Evolutionary conservation across 1,140 invertebrate genomes (phyloP).

Genomic region (Drosophila kanapiae): DNA sequence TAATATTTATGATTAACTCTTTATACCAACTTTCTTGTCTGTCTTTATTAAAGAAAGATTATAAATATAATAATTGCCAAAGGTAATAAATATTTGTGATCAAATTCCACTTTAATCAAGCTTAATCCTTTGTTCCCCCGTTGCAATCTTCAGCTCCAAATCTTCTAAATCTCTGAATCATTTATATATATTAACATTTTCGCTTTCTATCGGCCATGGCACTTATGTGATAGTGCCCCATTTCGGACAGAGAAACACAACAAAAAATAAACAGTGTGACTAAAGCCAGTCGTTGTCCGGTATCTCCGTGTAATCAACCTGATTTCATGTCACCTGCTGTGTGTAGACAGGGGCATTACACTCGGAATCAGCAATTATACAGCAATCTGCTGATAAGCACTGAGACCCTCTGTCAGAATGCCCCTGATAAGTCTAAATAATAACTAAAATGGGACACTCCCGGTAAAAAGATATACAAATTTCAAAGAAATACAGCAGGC

Average conservation of each 20-base stretch:
- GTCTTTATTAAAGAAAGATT: background rate
- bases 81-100: too few species aligned
- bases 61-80: too few species aligned
- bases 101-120: background rate
- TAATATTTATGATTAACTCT: too few species aligned
- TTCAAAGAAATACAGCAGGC: background rate
- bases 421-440: slow-evolving; percentile 9
- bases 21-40: too few species aligned
- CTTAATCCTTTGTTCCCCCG: background rate
- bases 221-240: slow-evolving; percentile 4
- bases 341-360: slow-evolving; percentile 29
- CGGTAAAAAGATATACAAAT: slow-evolving; percentile 19
- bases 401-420: background rate
- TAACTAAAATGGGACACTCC: slow-evolving; percentile 17
- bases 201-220: background rate
- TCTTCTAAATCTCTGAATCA: background rate
- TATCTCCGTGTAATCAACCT: slow-evolving; percentile 43
- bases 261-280: slow-evolving; percentile 1
- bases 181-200: slow-evolving; percentile 7
- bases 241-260: slow-evolving; percentile 1
- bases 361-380: slow-evolving; percentile 23
- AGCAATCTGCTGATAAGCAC: slow-evolving; percentile 30
- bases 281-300: background rate
- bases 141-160: background rate
- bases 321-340: slow-evolving; percentile 31